Percentiles rank a stretch among this genome's conserved stretches.
Conservation (phyloP, 2,113 vertebrate genomes). For the Theristicus caerulescens region DNA sequence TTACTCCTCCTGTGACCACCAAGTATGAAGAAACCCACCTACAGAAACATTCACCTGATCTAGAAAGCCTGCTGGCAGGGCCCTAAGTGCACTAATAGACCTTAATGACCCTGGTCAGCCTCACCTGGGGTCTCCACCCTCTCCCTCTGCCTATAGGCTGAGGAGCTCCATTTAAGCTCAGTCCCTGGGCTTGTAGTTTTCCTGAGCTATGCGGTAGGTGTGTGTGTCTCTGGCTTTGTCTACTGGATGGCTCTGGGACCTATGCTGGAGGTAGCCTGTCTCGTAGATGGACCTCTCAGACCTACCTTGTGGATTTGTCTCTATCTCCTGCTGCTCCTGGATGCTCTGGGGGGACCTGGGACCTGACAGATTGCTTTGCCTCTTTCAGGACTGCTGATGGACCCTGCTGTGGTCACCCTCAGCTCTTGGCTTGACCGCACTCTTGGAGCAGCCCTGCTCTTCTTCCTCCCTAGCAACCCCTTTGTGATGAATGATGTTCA, state of each 20-base stretch:
- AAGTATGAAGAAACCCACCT: not conserved
- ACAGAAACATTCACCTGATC: not conserved
- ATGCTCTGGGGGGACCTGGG: not conserved
- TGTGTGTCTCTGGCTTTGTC: not conserved
- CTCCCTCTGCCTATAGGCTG: not conserved
- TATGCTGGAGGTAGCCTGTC: too few relatives aligned
- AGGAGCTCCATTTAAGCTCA: not conserved
- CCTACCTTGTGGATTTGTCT: not conserved
- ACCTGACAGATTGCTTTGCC: not conserved
- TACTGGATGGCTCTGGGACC: too few relatives aligned
- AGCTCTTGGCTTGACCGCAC: not conserved
- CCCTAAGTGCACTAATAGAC: not conserved
- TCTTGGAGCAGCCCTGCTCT: not conserved
- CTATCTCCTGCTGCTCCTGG: not conserved
- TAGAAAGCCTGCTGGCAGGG: not conserved
- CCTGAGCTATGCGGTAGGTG: rapidly evolving
- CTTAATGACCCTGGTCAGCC: not conserved
- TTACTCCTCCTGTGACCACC: not conserved
- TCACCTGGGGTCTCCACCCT: not conserved
- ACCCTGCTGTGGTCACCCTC: not conserved
- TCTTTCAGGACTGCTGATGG: not conserved
- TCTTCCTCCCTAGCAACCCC: not conserved
- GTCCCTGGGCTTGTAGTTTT: not conserved
- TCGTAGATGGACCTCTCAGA: not conserved
- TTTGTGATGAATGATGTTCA: not conserved